Base-by-base conservation (phyloP, 2,888 invertebrate genomes). In the Tetragonula carbonaria region DNA sequence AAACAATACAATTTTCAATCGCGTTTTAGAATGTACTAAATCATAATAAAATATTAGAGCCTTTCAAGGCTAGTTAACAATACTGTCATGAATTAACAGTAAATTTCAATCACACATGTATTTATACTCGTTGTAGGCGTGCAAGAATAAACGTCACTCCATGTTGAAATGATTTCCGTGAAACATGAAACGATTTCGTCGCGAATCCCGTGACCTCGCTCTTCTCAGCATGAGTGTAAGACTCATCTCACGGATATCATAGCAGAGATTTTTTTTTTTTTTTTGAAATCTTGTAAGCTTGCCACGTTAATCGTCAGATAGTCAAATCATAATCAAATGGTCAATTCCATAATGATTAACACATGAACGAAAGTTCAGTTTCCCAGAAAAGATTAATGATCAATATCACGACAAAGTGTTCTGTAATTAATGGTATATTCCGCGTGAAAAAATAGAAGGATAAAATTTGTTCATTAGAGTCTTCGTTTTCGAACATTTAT, bases 151-250 rank as follows among this genome's bases (percentile, higher is more conserved):
- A 75, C 28, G 55, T 5, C 33, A 33, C 28, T 13, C n/a, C 72
- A n/a, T 23, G 28, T 65, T 45, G 45, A 71, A 75, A 63, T 23
- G 55, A 63, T 50, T 76, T 71, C 80, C 57, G 50, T 70, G 55
- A 76, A 63, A 75, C 18, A 33, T 51, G 80, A 80, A 38, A 13
- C 28, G n/a, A 4, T 80, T 59, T 70, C 45, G 13, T 28, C 21
- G 71, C 38, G 57, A 18, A 38, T 72, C 38, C 21, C 57, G 13
- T 23, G 23, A 23, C 55, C 33, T 18, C 18, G 11, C 23, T 62
- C 53, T n/a, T 53, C 67, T 71, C 65, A 38, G 21, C 11, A 33
- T 2, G 8, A 28, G 21, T 21, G 73, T 51, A 50, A 73, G 45
- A 63, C 38, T 55, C 55, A 2, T 65, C 23, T 45, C 59, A 66